phyloP scores from a whole-genome alignment of 2,888 invertebrate genomes.

The Acanthosoma haemorrhoidale region DNA sequence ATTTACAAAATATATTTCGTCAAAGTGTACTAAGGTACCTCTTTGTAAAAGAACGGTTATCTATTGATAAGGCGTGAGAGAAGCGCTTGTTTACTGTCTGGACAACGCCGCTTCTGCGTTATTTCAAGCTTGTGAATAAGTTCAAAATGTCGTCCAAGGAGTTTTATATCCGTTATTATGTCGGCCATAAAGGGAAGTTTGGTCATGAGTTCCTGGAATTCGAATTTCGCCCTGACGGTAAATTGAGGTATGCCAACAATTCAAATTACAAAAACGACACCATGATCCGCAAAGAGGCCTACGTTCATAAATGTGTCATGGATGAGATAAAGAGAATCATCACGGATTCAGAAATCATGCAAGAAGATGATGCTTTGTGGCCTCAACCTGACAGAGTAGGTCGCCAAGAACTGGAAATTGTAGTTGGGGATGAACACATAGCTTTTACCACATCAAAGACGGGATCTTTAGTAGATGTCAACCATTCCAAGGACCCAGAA shows the following conservation, averaged over 20 bases:
- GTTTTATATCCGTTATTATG: slow-evolving; percentile 94
- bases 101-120: too few species aligned
- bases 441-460: slow-evolving; percentile 99
- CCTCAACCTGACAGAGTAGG: slow-evolving; percentile 73
- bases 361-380: slow-evolving; percentile 82
- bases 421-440: slow-evolving; percentile 98
- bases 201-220: slow-evolving; percentile 99
- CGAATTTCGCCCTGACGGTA: slow-evolving; percentile 97
- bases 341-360: slow-evolving; percentile 95
- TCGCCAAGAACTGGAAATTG: slow-evolving; percentile 90
- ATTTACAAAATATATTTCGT: too few species aligned
- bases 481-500: slow-evolving; percentile 95
- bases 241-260: slow-evolving; percentile 97
- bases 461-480: slow-evolving; percentile 95
- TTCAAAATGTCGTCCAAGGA: too few species aligned
- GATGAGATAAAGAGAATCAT: slow-evolving; percentile 95
- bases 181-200: slow-evolving; percentile 99
- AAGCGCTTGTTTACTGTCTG: too few species aligned
- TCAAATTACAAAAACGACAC: slow-evolving; percentile 99
- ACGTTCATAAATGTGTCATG: slow-evolving; percentile 95
- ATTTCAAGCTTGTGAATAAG: too few species aligned
- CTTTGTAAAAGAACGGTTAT: too few species aligned
- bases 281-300: slow-evolving; percentile 98
- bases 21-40: too few species aligned
- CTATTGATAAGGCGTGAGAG: too few species aligned